Conservation (phyloP, 2,113 vertebrate species). For the Triplophysa tibetana region DNA sequence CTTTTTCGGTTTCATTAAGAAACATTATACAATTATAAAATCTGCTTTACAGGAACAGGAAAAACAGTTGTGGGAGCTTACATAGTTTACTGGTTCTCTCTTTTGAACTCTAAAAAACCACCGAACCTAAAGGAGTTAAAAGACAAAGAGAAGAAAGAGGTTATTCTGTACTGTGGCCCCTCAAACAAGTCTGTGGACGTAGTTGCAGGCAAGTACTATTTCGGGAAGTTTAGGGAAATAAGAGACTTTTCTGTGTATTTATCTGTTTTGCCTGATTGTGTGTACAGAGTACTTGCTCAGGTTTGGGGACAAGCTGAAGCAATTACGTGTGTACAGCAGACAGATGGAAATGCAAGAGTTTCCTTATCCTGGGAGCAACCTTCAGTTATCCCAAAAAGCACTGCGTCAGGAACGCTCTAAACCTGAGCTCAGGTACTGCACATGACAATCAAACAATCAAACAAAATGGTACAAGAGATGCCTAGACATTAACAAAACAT, state of each 20-base stretch:
- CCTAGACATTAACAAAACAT: too few species aligned
- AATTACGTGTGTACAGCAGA: slow-evolving; percentile 78
- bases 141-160: slow-evolving; percentile 44
- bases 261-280: slow-evolving; percentile 2
- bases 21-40: not conserved
- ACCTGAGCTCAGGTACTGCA: slow-evolving; percentile 70
- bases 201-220: slow-evolving; percentile 71
- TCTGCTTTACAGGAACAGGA: slow-evolving; percentile 73
- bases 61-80: slow-evolving; percentile 81
- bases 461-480: too few species aligned
- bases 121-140: slow-evolving; percentile 60
- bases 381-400: slow-evolving; percentile 59
- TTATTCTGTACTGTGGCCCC: slow-evolving; percentile 81
- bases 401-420: slow-evolving; percentile 72
- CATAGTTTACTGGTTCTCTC: slow-evolving; percentile 77
- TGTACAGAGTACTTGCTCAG: slow-evolving; percentile 74
- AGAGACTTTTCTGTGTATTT: not conserved
- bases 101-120: not conserved
- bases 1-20: not conserved
- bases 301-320: slow-evolving; percentile 57
- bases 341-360: slow-evolving; percentile 75
- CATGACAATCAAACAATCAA: not conserved
- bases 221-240: not conserved
- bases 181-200: slow-evolving; percentile 88
- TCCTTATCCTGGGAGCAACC: slow-evolving; percentile 71